phyloP scores from a whole-genome alignment of 2,888 invertebrate species.

The Ichneumon xanthorius region DNA sequence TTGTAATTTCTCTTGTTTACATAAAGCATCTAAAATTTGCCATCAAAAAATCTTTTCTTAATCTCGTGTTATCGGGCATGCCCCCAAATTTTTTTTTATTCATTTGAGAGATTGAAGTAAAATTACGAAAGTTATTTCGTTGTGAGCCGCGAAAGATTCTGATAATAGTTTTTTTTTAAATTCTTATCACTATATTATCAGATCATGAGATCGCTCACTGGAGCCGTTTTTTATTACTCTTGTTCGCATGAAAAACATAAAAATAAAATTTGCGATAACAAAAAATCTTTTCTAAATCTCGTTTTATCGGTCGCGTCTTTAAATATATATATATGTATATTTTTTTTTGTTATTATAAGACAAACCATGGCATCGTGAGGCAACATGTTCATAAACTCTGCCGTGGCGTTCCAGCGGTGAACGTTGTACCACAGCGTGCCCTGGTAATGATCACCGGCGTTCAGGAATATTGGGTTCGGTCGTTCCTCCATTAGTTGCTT shows the following conservation, averaged over 20 bases:
- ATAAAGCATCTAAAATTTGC: not conserved
- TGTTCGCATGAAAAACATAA: not conserved
- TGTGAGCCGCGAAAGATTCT: no score
- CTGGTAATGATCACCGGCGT: conserved; percentile 94
- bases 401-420: conserved; percentile 91
- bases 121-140: no score
- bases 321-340: not conserved
- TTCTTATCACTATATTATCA: no score
- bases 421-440: conserved; percentile 94
- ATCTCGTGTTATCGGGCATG: no score
- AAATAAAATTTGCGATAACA: not conserved
- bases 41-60: no score
- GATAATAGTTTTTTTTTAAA: no score
- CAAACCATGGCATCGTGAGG: conserved; percentile 92
- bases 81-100: not conserved
- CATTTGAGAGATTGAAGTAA: no score
- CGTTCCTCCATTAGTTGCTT: conserved; percentile 84
- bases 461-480: conserved; percentile 89
- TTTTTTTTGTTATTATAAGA: conserved; percentile 57
- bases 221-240: not conserved
- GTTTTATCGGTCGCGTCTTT: not conserved
- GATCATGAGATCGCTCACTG: no score
- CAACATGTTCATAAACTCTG: conserved; percentile 91
- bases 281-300: not conserved
- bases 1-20: no score